Evolutionary conservation across 2,113 vertebrate genomes (phyloP), one percentile per base, ranked within the genome.

Genomic region (Zonotrichia leucophrys): DNA sequence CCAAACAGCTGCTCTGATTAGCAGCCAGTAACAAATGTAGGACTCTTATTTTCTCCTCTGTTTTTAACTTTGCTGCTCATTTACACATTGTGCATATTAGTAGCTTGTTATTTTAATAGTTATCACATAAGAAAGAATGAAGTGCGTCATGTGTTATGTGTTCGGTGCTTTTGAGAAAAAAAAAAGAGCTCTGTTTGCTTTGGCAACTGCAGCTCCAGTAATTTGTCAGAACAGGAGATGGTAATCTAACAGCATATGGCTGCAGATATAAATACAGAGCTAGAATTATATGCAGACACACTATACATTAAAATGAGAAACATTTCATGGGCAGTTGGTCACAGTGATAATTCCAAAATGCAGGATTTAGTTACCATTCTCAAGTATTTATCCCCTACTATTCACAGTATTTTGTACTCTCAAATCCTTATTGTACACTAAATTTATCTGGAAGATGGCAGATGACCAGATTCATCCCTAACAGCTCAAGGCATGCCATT

Each of bases 191-290:
- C 41, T 94, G 76, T 95, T 98, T 97, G 97, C 96, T 95, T 96
- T 97, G 97, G 96, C 98, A 98, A 97, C 95, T 94, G 95, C 86
- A 47, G 96, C 91, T 94, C 59, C 90, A 97, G 94, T 89, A 88
- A 97, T 97, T 95, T 97, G 96, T 97, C 47, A 80, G 96, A 96
- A 87, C 95, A 92, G 87, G 96, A 96, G 97, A 95, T 84, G 92
- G 91, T 92, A 92, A 96, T 47, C 95, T 89, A 97, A 94, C 97
- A 97, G 90, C 96, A 96, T 94, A 95, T 90, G 97, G 94, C 50
- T 87, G 80, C 37, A 82, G 96, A 92, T 94, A 97, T 96, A 97
- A 97, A 94, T 97, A 96, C 73, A 76, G 95, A 96, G 72, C 96
- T 95, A 90, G 94, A 93, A 92, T 92, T 96, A 63, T 77, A 91